Base-by-base conservation (phyloP, 2,888 invertebrate species). In the Slavum lentiscoides region DNA sequence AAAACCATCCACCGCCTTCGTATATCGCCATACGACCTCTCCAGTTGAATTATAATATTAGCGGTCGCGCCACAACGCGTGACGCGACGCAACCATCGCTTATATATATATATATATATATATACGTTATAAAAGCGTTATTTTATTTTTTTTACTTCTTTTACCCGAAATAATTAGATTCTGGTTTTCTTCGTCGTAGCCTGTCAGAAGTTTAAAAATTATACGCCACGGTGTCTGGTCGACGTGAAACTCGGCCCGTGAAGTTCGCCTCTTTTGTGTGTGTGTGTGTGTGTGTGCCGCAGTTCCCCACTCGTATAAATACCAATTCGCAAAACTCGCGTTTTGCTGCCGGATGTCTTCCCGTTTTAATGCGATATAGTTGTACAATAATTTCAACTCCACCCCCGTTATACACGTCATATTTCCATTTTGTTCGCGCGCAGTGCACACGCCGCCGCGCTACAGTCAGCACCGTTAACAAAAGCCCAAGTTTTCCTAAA, bases 151-250 rank as follows among this genome's bases (percentile, higher is more conserved):
- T 70, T 13, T 70, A 19, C 37, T 74, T 55, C 39, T 39, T 30
- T 30, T 23, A 69, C 21, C 39, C 37, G 19, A 23, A 72, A 70
- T 80, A 80, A 80, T 80, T 80, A 80, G 70, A 80, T 80, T 80
- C 77, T 64, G 77, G 70, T 64, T 70, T 80, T 55, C 39, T 62
- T 80, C 55, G 30, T 30, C 30, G 69, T 58, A 13, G 77, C 37
- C 70, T 72, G 77, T 80, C 77, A 80, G 55, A 80, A 80, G 77
- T 80, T 80, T 80, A 80, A 80, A 80, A 80, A 80, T 80, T 80
- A 80, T 80, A 72, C 70, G 77, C 70, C 39, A 70, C 55, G 77
- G 77, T 30, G 30, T 70, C 70, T 70, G 62, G 77, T n/a, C 69
- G n/a, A 69, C 37, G 76, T 49, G 69, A 53, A 21, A 66, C 66